Percentiles rank a stretch among this genome's conserved stretches.
Conservation (phyloP, 1,140 invertebrate species). For the Sinonovacula constricta region DNA sequence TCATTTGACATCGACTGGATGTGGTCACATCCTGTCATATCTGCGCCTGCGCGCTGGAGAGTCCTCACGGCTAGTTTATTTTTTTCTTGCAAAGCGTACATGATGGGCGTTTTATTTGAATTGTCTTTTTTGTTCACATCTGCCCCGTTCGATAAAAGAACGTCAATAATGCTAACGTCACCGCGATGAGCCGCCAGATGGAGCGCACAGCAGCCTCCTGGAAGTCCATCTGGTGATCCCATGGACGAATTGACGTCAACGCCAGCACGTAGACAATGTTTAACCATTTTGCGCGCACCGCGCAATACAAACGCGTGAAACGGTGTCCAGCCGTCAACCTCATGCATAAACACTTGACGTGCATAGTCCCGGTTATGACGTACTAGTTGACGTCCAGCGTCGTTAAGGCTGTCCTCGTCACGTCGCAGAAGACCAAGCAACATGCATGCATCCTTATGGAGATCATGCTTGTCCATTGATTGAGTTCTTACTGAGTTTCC, state of each 20-base stretch:
- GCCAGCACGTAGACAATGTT: constrained; percentile 64
- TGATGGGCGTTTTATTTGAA: constrained; percentile 59
- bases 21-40: constrained; percentile 51
- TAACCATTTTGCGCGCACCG: constrained; percentile 69
- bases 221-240: constrained; percentile 68
- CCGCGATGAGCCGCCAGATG: constrained; percentile 73
- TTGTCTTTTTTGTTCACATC: constrained; percentile 58
- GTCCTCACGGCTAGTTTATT: constrained; percentile 67
- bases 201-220: constrained; percentile 66
- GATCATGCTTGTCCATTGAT: constrained; percentile 54
- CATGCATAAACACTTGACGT: constrained; percentile 62
- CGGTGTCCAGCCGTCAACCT: constrained; percentile 71
- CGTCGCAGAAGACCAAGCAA: constrained; percentile 65
- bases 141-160: constrained; percentile 65
- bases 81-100: constrained; percentile 63
- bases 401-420: constrained; percentile 65
- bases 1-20: constrained; percentile 22
- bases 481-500: too few species aligned
- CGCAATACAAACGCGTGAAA: constrained; percentile 73
- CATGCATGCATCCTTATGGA: constrained; percentile 56
- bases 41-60: constrained; percentile 69
- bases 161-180: constrained; percentile 69
- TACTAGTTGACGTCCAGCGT: constrained; percentile 62
- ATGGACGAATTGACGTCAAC: constrained; percentile 67
- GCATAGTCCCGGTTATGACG: constrained; percentile 62